A percentile compares a stretch with the other conserved stretches of the same genome.
Conservation (phyloP, 2,797 vertebrate species). For the Hippoglossus hippoglossus region DNA sequence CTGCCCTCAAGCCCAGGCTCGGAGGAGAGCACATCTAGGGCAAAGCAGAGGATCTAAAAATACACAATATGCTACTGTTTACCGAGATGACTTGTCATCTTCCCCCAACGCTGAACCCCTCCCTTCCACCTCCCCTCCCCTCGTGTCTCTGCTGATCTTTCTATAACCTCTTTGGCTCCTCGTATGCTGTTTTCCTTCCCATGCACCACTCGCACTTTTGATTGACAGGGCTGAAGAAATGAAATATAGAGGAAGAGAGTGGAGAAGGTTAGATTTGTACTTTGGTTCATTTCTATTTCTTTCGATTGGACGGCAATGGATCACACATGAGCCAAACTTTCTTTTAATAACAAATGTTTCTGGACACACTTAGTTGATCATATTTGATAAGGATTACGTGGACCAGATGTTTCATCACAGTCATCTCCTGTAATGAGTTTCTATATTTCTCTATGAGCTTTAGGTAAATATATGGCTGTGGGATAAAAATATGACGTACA, state of each 20-base stretch:
- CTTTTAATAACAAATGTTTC: conserved; percentile 19
- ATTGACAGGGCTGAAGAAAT: conserved; percentile 80
- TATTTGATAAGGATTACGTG: conserved; percentile 38
- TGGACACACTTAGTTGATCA: conserved; percentile 6
- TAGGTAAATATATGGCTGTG: no score
- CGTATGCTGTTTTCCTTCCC: conserved; percentile 43
- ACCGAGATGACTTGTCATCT: conserved; percentile 84
- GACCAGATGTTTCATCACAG: conserved; percentile 49
- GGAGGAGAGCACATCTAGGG: conserved; percentile 89
- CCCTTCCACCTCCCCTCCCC: conserved; percentile 18
- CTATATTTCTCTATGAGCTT: conserved; percentile 10
- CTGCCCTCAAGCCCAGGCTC: conserved; percentile 84
- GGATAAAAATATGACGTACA: no score
- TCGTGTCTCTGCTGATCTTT: conserved; percentile 53
- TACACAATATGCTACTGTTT: conserved; percentile 91
- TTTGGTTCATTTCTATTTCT: conserved; percentile 28
- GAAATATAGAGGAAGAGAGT: conserved; percentile 22
- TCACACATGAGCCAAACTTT: conserved; percentile 33
- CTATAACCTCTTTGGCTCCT: conserved; percentile 41
- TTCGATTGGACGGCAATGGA: conserved; percentile 36
- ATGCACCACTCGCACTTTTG: conserved; percentile 54
- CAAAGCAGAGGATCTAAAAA: conserved; percentile 90
- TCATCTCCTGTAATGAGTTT: conserved; percentile 24
- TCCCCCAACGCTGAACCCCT: conserved; percentile 46
- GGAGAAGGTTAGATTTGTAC: conserved; percentile 10